These are phyloP conservation scores for Deilephila porcellus DNA, from an alignment of 2,888 invertebrate genomes.

Conservation along the genomic window DNA sequence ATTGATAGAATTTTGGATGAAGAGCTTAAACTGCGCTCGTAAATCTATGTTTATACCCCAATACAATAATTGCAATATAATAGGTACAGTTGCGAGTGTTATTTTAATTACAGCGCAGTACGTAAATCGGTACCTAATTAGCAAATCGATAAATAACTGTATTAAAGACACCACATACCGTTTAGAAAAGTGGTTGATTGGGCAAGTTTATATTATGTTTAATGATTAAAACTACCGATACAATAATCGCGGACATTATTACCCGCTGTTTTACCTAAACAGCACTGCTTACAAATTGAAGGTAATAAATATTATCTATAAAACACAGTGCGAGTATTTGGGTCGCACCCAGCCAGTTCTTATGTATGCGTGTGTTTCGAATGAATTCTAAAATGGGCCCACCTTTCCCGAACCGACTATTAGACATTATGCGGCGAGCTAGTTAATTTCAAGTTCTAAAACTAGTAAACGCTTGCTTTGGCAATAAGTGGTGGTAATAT, in stretches of 20 bases:
- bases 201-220: neutral
- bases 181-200: neutral
- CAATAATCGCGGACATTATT: constrained; percentile 11
- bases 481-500: neutral
- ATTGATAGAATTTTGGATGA: too few relatives aligned
- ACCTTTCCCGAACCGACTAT: constrained; percentile 41
- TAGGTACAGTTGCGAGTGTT: too few relatives aligned
- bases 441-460: constrained; percentile 4
- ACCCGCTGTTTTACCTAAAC: neutral
- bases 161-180: neutral
- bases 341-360: constrained; percentile 40
- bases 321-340: constrained; percentile 38
- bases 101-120: too few relatives aligned
- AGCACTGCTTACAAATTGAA: constrained; percentile 1
- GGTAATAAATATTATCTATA: constrained; percentile 20
- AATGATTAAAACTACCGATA: constrained; percentile 1
- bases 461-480: neutral
- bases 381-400: constrained; percentile 40
- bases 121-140: too few relatives aligned
- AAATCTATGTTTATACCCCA: too few relatives aligned
- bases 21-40: too few relatives aligned
- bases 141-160: neutral
- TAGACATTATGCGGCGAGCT: neutral
- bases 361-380: constrained; percentile 25
- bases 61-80: too few relatives aligned